Conservation (phyloP, 2,888 invertebrate species). For the Monoplex corrugatus region DNA sequence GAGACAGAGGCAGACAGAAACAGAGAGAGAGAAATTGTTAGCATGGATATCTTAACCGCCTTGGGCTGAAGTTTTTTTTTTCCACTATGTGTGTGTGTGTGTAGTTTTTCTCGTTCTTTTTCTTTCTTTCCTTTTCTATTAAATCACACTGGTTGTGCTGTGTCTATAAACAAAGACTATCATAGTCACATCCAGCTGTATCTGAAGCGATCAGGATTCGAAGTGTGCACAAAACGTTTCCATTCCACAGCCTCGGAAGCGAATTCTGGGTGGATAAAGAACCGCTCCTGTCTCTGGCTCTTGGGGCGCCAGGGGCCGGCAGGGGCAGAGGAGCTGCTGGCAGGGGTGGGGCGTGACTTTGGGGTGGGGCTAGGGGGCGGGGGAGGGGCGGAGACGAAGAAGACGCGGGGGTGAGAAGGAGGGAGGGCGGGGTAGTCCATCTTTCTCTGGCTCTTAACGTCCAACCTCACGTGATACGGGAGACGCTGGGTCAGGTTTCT, state of each 20-base stretch:
- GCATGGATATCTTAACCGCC: no score
- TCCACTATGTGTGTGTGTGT: no score
- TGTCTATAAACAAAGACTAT: no score
- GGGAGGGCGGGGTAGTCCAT: background rate
- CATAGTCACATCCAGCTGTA: constrained; percentile 35
- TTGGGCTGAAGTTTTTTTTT: no score
- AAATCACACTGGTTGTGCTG: no score
- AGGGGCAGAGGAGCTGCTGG: background rate
- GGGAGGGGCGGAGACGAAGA: background rate
- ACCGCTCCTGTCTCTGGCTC: background rate
- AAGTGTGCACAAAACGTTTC: background rate
- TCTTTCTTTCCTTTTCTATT: no score
- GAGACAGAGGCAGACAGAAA: no score
- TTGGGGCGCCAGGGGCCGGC: background rate
- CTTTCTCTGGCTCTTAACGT: background rate
- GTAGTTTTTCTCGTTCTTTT: no score
- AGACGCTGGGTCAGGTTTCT: background rate
- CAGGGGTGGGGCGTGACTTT: background rate
- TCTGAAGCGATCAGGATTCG: background rate
- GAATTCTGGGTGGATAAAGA: constrained; percentile 28
- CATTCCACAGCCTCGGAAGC: background rate
- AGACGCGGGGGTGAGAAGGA: background rate
- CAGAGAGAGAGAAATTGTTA: no score
- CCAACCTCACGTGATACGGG: background rate
- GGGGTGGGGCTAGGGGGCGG: background rate